These are phyloP conservation scores for Psittacula echo DNA, from an alignment of 2,797 vertebrate species.

Conservation along the genomic window DNA sequence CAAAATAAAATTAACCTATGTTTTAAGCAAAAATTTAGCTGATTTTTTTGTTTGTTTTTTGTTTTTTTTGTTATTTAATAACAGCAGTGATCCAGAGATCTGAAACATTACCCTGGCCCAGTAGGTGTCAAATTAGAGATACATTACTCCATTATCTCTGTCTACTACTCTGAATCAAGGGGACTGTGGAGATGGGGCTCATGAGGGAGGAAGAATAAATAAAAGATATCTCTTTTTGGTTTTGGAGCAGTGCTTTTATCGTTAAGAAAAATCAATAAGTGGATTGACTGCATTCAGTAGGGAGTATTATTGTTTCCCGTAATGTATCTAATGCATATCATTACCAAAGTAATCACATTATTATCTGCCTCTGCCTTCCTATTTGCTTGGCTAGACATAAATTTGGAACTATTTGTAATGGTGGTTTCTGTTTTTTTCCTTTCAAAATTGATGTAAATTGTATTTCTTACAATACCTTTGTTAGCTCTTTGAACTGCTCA, in stretches of 20 bases:
- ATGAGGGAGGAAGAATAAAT: slow-evolving; percentile 72
- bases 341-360: slow-evolving; percentile 87
- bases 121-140: slow-evolving; percentile 87
- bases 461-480: slow-evolving; percentile 63
- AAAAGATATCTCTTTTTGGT: slow-evolving; percentile 78
- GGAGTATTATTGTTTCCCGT: slow-evolving; percentile 85
- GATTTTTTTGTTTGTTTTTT: background rate
- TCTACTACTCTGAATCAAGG: slow-evolving; percentile 78
- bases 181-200: slow-evolving; percentile 63
- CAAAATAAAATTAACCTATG: background rate
- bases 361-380: slow-evolving; percentile 72
- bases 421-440: background rate
- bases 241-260: slow-evolving; percentile 84
- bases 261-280: slow-evolving; percentile 92
- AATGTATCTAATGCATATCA: slow-evolving; percentile 91
- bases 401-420: slow-evolving; percentile 67
- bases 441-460: slow-evolving; percentile 64
- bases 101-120: slow-evolving; percentile 81
- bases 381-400: slow-evolving; percentile 76
- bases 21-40: slow-evolving; percentile 14
- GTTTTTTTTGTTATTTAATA: slow-evolving; percentile 6
- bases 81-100: slow-evolving; percentile 74
- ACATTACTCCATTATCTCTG: slow-evolving; percentile 77
- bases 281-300: slow-evolving; percentile 84
- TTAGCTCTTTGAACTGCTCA: slow-evolving; percentile 60